Evolutionary conservation across 23 tunicate genomes (phyloP).

Genomic region (Ciona savignyi): DNA sequence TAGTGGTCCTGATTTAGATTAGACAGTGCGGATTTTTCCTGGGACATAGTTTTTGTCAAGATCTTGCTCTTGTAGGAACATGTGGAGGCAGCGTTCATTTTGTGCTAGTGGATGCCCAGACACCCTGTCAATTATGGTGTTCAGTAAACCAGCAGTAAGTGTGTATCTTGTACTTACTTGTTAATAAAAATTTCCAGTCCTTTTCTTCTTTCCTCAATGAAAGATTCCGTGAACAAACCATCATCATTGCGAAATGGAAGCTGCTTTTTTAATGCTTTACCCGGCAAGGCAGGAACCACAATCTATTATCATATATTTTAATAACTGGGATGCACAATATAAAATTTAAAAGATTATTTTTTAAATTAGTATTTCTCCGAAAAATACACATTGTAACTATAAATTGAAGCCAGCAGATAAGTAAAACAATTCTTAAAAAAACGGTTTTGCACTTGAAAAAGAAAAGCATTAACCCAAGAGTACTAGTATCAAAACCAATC

Average conservation of each 20-base stretch:
- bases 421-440: no score
- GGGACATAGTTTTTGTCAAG: conserved; percentile 79
- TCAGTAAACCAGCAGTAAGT: no score
- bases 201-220: conserved; percentile 85
- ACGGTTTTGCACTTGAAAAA: no score
- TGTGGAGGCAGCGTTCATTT: conserved; percentile 86
- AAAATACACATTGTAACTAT: no score
- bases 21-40: conserved; percentile 73
- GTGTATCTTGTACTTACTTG: conserved; percentile 39
- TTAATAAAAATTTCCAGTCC: conserved; percentile 88
- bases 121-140: conserved; percentile 40
- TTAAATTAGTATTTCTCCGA: no score
- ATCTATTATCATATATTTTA: no score
- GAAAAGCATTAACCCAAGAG: no score
- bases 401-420: no score
- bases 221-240: conserved; percentile 65
- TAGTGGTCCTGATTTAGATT: no score
- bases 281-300: conserved; percentile 89
- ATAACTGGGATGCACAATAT: no score
- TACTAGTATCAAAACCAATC: no score
- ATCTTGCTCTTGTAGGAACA: conserved; percentile 72
- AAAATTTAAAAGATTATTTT: no score
- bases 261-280: conserved; percentile 74
- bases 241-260: conserved; percentile 80
- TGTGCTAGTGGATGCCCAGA: conserved; percentile 99